These are phyloP conservation scores for Dromas ardeola DNA, from an alignment of 2,113 vertebrate genomes.

Conservation along the genomic window DNA sequence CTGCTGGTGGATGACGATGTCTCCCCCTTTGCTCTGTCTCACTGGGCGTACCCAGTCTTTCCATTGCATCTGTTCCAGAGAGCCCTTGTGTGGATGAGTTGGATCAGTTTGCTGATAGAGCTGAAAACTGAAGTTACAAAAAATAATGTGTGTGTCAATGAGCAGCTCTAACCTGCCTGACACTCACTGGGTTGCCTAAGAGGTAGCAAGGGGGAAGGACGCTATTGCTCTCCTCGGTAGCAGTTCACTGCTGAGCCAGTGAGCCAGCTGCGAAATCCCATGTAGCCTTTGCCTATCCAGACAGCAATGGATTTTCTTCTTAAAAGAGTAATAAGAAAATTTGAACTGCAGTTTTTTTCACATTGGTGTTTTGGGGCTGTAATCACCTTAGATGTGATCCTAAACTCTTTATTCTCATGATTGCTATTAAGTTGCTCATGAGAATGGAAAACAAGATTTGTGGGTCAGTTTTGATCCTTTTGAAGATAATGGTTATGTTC, in stretches of 20 bases:
- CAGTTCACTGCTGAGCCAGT: neutral
- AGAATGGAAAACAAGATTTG: constrained; percentile 57
- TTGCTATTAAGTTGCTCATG: constrained; percentile 36
- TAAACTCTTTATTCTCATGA: constrained; percentile 10
- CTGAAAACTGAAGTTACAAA: neutral
- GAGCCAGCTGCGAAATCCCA: neutral
- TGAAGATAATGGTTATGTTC: constrained; percentile 7
- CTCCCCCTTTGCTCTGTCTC: neutral
- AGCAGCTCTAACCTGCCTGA: neutral
- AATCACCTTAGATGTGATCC: constrained; percentile 30
- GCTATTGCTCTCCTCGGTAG: neutral
- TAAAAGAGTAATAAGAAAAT: neutral
- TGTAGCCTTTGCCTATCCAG: neutral
- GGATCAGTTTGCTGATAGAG: neutral
- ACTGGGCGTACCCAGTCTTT: neutral
- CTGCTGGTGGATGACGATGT: neutral
- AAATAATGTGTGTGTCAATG: neutral
- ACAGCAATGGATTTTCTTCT: neutral
- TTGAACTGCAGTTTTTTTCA: neutral
- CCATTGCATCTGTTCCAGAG: neutral
- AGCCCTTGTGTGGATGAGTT: neutral
- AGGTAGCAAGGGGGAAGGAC: neutral
- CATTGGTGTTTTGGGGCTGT: neutral
- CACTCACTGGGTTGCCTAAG: neutral
- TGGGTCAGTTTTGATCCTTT: constrained; percentile 32